Base-by-base conservation (phyloP, 2,797 vertebrate genomes). In the Leuciscus waleckii region DNA sequence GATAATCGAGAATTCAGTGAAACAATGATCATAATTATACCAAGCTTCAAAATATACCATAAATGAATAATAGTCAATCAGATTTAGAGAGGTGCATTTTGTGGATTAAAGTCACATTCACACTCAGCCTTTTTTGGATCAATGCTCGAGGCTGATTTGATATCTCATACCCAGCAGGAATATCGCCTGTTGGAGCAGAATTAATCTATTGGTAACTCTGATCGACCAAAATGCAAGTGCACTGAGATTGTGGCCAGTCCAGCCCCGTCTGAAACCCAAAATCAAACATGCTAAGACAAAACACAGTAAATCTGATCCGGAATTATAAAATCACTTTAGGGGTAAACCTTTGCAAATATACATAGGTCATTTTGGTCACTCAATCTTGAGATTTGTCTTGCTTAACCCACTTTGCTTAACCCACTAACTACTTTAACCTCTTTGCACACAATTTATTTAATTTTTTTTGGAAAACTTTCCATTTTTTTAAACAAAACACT, bases 101-200 rank as follows among this genome's bases (percentile, higher is more conserved):
- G 23, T n/a, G n/a, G 32, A 39, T 56, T 41, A 29, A 83, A 83
- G 67, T 65, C 7, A 29, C 14, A 26, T 56, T 63, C 26, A 61
- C 56, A 46, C 56, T 74, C 70, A 61, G 37, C 23, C 32, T 65
- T 23, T 19, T 75, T 83, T 83, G 32, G 61, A 84, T 84, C 82
- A 77, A 41, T 84, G 19, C 46, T 76, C 32, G 29, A 67, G 58
- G 61, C 73, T 76, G 73, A 84, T 51, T 51, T 35, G 61, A 68
- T 19, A 51, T 68, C 21, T 80, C 78, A 80, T 46, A 26, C 26
- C 43, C 26, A 8, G 39, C 16, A 65, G 37, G 5, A 79, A 65
- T 46, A 65, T 79, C 11, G 77, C 26, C 58, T 65, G n/a, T 11
- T 67, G 26, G 17, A 51, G 16, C 41, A 80, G 35, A 67, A 67